phyloP scores from a whole-genome alignment of 2,113 vertebrate genomes.

The Felis catus region F.catus_Fca126_mat1.0 CM031413.1:61702001-61702500 shows the following conservation, averaged over 20 bases:
- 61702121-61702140: not conserved
- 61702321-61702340: not conserved
- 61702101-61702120: not conserved
- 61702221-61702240: not conserved
- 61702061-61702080: fast-evolving
- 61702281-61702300: not conserved
- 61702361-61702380: not conserved
- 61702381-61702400: not conserved
- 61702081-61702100: not conserved
- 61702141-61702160: not conserved
- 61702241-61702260: not conserved
- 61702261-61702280: not conserved
- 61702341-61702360: too few species aligned
- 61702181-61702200: not conserved
- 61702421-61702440: not conserved
- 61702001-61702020: not conserved
- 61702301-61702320: not conserved
- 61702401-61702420: not conserved
- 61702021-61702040: not conserved
- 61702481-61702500: not conserved
- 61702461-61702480: not conserved
- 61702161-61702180: not conserved
- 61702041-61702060: too few species aligned
- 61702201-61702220: not conserved
- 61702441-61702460: not conserved